Evolutionary conservation across 2,797 vertebrate genomes (phyloP).

Genomic region (Ctenosaura bakeri): DNA sequence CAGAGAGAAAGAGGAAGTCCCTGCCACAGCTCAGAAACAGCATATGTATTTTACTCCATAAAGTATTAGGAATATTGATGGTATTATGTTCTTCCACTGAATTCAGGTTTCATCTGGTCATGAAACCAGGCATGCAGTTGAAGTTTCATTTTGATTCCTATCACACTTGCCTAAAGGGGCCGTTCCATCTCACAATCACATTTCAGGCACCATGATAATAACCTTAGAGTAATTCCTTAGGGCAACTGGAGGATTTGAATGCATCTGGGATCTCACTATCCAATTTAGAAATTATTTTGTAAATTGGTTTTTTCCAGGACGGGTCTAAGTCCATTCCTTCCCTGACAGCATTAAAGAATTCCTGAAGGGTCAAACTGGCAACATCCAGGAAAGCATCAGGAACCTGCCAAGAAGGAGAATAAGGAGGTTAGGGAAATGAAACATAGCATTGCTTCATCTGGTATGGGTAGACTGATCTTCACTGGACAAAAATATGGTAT

Average conservation of each 20-base stretch:
- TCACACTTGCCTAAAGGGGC: background rate
- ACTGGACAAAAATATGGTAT: background rate
- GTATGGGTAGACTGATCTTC: background rate
- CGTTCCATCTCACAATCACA: background rate
- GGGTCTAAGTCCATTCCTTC: constrained; percentile 91
- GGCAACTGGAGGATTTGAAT: constrained; percentile 90
- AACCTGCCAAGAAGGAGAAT: constrained; percentile 82
- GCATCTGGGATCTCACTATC: constrained; percentile 93
- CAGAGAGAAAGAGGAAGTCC: background rate
- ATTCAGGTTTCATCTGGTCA: background rate
- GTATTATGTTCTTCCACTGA: background rate
- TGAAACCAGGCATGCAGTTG: background rate
- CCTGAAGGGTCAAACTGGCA: constrained; percentile 91
- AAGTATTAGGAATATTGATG: background rate
- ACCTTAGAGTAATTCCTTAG: constrained; percentile 78
- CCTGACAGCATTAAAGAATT: constrained; percentile 93
- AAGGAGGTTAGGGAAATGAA: constrained; percentile 34
- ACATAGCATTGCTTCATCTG: background rate
- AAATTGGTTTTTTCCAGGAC: constrained; percentile 99
- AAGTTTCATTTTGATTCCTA: background rate
- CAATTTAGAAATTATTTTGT: constrained; percentile 98
- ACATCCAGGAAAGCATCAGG: constrained; percentile 94
- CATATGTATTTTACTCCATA: background rate
- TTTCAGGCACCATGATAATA: constrained; percentile 29
- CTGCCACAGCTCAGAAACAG: background rate